Base-by-base conservation (phyloP, 2,888 invertebrate genomes). In the Euzetes globulus region DNA sequence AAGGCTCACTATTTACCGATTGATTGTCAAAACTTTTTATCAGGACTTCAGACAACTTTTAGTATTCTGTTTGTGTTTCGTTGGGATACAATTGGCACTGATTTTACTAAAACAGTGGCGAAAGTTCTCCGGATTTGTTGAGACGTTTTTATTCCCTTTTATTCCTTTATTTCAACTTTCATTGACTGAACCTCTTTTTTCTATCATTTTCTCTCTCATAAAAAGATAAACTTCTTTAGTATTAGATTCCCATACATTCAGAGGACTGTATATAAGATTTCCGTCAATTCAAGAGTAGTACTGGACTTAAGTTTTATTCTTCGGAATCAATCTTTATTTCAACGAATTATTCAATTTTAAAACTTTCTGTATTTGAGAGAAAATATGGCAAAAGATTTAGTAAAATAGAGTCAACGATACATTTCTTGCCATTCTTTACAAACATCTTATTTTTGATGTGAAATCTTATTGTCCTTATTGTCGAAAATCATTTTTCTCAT, bases 191-290 rank as follows among this genome's bases (percentile, higher is more conserved):
- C 5, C 47, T n/a, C 15, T 13, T 13, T 17, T 47, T 17, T 17
- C 47, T 17, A 47, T 47, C 47, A 5, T 3, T 52, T 52, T 4
- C 19, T 17, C 52, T 52, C 17, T 52, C 33, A 52, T n/a, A 52
- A 52, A n/a, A 52, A 52, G 52, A 52, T 52, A 52, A 52, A 52
- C 19, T n/a, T 52, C 52, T 52, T 52, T 52, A 52, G 3, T 52
- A 19, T 52, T 19, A 19, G 19, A 52, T 52, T 19, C 17, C 52
- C 19, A n/a, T 1, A 52, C 19, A 52, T 52, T 33, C 33, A 33
- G 19, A 19, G n/a, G n/a, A n/a, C n/a, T 2, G 52, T 52, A 17
- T 19, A 52, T 5, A 47, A 13, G 13, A n/a, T 52, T n/a, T 52
- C 5, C 19, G 17, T 6, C 3, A 13, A 19, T 52, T 19, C 52